Evolutionary conservation across 2,888 invertebrate species (phyloP), one percentile per base, ranked within the genome.

Genomic region (Drosophila ustulata): DNA sequence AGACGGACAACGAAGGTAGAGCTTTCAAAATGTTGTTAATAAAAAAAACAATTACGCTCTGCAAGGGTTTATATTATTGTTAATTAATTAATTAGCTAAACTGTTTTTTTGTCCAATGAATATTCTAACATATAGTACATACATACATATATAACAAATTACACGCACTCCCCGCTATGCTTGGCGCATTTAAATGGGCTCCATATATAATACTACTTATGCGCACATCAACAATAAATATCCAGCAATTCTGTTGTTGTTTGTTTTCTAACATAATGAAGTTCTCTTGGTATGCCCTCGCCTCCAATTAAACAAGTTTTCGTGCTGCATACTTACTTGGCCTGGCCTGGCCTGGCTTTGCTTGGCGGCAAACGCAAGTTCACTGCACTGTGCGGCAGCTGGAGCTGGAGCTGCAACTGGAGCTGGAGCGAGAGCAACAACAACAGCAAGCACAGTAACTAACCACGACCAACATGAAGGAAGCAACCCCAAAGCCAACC

Each of bases 251-350:
- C 30, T 50, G 30, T 32, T 23, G 13, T 13, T 50, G 32, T 53
- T 55, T 50, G 26, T 59, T 25, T 66, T 39, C 26, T 57, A 78
- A n/a, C n/a, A n/a, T n/a, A n/a, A 81, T 51, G 49, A 75, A 74
- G 39, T 78, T 59, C 53, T 43, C 56, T 25, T 47, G 59, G 52
- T 78, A 55, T 59, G 66, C 34, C 11, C 34, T n/a, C n/a, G 47
- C 30, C 56, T 39, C 77, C 83, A 80, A 80, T 85, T 85, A 85
- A 69, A 66, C 72, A 65, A 71, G 68, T 41, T 66, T 66, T 68
- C 63, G 50, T 51, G 68, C 61, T 75, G 79, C 82, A 79, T 85
- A 82, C 80, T 82, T 80, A 81, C 52, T 51, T 47, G 66, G 66
- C 53, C 3, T 4, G 39, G 39, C 39, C 1, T n/a, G n/a, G n/a